phyloP scores from a whole-genome alignment of 1,140 invertebrate species.

The Bradysia coprophila region DNA sequence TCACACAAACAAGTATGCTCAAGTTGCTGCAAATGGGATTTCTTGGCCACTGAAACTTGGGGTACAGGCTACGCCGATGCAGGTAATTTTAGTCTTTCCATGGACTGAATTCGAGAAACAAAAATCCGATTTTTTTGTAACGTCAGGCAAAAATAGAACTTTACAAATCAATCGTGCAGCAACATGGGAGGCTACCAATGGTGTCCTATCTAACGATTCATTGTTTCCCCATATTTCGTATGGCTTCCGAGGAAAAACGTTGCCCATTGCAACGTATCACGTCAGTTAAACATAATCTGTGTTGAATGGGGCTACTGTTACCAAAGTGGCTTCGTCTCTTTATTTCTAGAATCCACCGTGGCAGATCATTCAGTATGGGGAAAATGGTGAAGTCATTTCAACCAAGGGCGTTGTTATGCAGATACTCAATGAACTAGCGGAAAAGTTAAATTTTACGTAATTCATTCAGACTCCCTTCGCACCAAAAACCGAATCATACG shows the following conservation, averaged over 20 bases:
- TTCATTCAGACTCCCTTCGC: too few relatives aligned
- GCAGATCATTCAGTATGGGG: conserved; percentile 44
- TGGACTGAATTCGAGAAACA: too few relatives aligned
- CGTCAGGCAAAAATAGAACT: too few relatives aligned
- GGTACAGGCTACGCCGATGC: conserved; percentile 19
- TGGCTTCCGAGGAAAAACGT: conserved; percentile 51
- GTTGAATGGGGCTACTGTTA: too few relatives aligned
- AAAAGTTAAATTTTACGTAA: conserved; percentile 66
- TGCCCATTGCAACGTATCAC: conserved; percentile 49
- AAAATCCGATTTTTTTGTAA: too few relatives aligned
- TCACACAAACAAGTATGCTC: conserved; percentile 31
- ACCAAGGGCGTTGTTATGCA: conserved; percentile 60
- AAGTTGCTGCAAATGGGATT: conserved; percentile 42
- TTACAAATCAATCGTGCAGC: too few relatives aligned
- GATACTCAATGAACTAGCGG: conserved; percentile 54
- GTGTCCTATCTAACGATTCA: conserved; percentile 35
- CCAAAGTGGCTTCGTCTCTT: too few relatives aligned
- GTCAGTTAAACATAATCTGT: conserved; percentile 28
- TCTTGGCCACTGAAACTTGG: conserved; percentile 49
- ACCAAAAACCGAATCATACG: too few relatives aligned
- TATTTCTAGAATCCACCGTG: conserved; percentile 67
- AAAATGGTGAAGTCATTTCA: conserved; percentile 29
- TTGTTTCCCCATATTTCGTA: conserved; percentile 62
- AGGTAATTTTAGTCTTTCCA: too few relatives aligned
- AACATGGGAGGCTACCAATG: conserved; percentile 48